These are phyloP conservation scores for Actenoides lindsayi DNA, from an alignment of 2,113 vertebrate species.

Conservation along the genomic window DNA sequence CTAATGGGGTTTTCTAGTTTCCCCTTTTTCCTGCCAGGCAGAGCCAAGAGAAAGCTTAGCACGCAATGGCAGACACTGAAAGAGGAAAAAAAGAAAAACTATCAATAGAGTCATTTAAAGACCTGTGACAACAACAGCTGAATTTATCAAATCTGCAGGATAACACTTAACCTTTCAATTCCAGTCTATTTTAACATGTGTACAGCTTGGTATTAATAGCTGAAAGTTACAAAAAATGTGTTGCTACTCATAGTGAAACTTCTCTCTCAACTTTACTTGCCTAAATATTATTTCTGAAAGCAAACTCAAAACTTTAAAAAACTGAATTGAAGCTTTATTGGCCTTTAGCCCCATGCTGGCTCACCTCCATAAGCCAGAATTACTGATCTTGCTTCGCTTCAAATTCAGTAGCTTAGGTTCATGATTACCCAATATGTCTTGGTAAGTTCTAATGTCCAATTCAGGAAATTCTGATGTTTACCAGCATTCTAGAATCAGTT, in stretches of 20 bases:
- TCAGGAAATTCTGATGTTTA: neutral
- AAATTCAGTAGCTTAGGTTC: neutral
- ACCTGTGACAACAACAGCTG: constrained; percentile 60
- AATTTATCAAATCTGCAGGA: constrained; percentile 62
- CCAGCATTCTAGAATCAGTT: neutral
- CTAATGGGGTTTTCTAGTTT: constrained; percentile 70
- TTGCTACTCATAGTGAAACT: neutral
- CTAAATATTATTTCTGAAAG: constrained; percentile 40
- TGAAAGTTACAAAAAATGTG: neutral
- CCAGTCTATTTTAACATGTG: constrained; percentile 56
- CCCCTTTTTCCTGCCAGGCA: constrained; percentile 70
- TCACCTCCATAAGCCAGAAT: constrained; percentile 11
- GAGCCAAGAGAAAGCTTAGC: constrained; percentile 60
- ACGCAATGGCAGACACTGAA: constrained; percentile 38
- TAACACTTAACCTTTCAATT: constrained; percentile 65
- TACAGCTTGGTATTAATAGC: constrained; percentile 32
- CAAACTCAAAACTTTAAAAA: neutral
- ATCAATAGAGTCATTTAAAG: constrained; percentile 49
- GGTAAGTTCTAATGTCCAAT: neutral
- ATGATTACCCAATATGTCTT: neutral
- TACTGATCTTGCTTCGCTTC: constrained; percentile 13
- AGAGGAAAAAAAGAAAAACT: constrained; percentile 18
- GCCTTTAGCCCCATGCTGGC: neutral
- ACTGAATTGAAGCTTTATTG: neutral
- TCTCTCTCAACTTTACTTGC: neutral